Percentiles rank a stretch among this genome's conserved stretches.
phyloP scores from a whole-genome alignment of 2,113 vertebrate genomes.

The Passerina amoena region DNA sequence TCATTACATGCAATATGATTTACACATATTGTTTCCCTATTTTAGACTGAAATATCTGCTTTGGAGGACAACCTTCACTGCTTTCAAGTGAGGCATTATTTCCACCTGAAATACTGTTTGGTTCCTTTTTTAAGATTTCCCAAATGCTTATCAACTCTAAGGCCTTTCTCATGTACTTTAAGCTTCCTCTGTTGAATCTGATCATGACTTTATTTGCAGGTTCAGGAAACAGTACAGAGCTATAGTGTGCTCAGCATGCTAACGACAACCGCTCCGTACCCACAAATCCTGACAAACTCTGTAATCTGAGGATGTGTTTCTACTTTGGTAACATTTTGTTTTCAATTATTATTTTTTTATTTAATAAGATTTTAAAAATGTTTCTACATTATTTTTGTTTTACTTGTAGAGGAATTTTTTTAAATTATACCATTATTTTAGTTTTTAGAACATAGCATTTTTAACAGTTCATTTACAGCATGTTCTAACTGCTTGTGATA shows the following conservation, averaged over 20 bases:
- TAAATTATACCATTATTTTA: background rate
- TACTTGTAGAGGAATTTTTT: background rate
- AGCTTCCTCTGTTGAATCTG: background rate
- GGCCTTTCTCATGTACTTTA: background rate
- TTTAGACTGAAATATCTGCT: background rate
- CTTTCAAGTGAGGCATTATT: background rate
- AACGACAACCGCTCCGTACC: background rate
- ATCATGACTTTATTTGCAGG: conserved; percentile 5
- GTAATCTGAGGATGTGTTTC: background rate
- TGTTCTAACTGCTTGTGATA: background rate
- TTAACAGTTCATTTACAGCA: background rate
- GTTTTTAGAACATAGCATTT: background rate
- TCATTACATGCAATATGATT: background rate
- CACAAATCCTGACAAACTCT: background rate
- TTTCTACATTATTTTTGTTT: background rate
- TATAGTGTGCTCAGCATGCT: background rate
- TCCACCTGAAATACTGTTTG: background rate
- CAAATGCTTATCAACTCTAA: background rate
- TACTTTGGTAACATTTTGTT: background rate
- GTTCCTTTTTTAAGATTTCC: background rate
- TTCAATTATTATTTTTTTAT: background rate
- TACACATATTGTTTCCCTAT: background rate
- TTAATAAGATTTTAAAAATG: background rate
- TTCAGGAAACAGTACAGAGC: background rate
- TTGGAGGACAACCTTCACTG: background rate